Evolutionary conservation across 2,113 vertebrate genomes (phyloP).

Genomic region (Cricetomys ansorgei): DNA sequence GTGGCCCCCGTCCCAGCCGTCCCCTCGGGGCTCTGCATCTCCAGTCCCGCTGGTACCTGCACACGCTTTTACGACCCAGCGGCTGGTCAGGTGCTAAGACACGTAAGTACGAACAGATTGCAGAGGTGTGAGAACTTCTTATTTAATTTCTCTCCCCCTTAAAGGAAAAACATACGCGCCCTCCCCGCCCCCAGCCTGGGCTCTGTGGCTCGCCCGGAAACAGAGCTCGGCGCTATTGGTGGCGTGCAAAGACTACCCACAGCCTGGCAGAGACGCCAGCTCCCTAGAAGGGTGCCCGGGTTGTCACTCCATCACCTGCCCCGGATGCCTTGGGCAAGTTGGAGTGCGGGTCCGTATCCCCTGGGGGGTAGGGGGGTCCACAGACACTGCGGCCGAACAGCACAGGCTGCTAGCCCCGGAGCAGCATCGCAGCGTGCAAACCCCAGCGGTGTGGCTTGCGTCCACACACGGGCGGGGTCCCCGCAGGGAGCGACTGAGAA

Average conservation of each 20-base stretch:
- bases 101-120: slow-evolving; percentile 88
- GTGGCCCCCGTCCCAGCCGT: slow-evolving; percentile 58
- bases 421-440: neutral
- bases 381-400: neutral
- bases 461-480: no score
- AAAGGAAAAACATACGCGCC: slow-evolving; percentile 53
- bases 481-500: neutral
- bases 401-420: neutral
- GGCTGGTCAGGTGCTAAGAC: slow-evolving; percentile 88
- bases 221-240: slow-evolving; percentile 39
- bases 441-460: neutral
- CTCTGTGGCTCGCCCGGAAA: slow-evolving; percentile 11
- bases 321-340: neutral
- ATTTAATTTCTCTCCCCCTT: slow-evolving; percentile 77
- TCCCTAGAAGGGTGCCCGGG: neutral
- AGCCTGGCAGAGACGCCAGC: neutral
- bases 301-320: neutral
- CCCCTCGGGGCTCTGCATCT: slow-evolving; percentile 54
- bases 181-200: neutral
- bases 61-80: slow-evolving; percentile 81
- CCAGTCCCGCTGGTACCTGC: slow-evolving; percentile 79
- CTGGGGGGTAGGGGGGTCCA: neutral
- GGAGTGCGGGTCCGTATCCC: no score
- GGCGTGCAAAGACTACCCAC: neutral
- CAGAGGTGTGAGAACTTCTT: slow-evolving; percentile 85